A percentile compares a stretch with the other conserved stretches of the same genome.
phyloP scores from a whole-genome alignment of 1,140 invertebrate genomes.

The Papilio machaon region DNA sequence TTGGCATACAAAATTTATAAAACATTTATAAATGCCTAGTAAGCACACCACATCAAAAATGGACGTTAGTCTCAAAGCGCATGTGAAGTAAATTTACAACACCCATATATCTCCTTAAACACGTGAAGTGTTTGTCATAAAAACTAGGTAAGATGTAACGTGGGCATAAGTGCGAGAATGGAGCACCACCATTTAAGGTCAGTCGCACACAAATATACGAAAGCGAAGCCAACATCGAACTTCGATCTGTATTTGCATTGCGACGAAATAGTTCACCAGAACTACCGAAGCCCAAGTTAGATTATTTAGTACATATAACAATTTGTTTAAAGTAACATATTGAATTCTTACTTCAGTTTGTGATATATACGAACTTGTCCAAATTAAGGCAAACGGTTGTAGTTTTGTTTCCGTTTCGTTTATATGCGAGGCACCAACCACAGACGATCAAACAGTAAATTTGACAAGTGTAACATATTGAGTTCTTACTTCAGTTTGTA shows the following conservation, averaged over 20 bases:
- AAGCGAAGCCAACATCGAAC: not conserved
- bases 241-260: too few relatives aligned
- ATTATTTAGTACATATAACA: too few relatives aligned
- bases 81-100: not conserved
- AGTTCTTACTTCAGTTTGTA: too few relatives aligned
- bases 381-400: not conserved
- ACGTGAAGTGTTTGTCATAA: conserved; percentile 13
- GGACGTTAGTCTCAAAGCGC: not conserved
- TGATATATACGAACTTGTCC: too few relatives aligned
- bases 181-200: not conserved
- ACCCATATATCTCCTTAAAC: conserved; percentile 1
- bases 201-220: not conserved
- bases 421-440: not conserved
- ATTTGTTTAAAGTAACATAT: too few relatives aligned
- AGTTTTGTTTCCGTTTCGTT: not conserved
- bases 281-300: too few relatives aligned
- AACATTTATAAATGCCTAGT: too few relatives aligned
- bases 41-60: too few relatives aligned
- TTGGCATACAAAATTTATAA: too few relatives aligned
- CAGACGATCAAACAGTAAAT: not conserved
- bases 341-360: too few relatives aligned
- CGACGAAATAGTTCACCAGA: too few relatives aligned
- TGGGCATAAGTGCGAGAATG: not conserved
- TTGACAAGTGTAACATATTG: too few relatives aligned
- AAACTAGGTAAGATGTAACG: conserved; percentile 14